Evolutionary conservation across 2,797 vertebrate species (phyloP), one percentile per base, ranked within the genome.

Genomic region (Hippoglossus hippoglossus): DNA sequence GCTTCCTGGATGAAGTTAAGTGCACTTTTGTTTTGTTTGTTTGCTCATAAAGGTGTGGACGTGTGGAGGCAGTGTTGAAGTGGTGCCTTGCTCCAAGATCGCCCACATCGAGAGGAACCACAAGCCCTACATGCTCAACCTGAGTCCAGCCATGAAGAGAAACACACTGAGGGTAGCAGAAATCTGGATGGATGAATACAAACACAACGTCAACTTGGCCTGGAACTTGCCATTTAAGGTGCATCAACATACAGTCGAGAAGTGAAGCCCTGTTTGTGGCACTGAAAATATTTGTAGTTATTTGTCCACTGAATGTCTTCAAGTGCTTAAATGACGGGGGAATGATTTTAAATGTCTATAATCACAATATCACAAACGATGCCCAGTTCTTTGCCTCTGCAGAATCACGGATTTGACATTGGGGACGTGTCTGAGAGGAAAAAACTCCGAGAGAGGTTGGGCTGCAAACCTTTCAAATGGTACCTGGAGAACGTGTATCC

Each of bases 151-250:
- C 4, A 96, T 97, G 83, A 96, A 94, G 86, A 96, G 97, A 73
- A 98, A 99, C 0, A 96, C 97, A 0, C 89, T 98, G 82, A 94
- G 97, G 9, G 96, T 96, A 0, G 97, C 97, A 0, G 97, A 97
- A 82, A 92, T 98, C 63, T 97, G 97, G 97, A 96, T 99, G 97
- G 97, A 98, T 1, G 93, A 97, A 67, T 99, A 97, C 90, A 98
- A 98, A 82, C 94, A 95, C 0, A 96, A 98, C 0, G 90, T 99
- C 25, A 96, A 97, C 85, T 89, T 98, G 90, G 96, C 96, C 0
- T 98, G 97, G 97, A 97, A 97, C 72, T 89, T 99, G 58, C 96
- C 97, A 22, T 94, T 96, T 85, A 92, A 95, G 13, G 97, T 98
- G 70, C 25, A 49, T 47, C 8, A 54, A 26, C 15, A 53, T 16